phyloP scores from a whole-genome alignment of 1,140 invertebrate species.

The Batillaria attramentaria region DNA sequence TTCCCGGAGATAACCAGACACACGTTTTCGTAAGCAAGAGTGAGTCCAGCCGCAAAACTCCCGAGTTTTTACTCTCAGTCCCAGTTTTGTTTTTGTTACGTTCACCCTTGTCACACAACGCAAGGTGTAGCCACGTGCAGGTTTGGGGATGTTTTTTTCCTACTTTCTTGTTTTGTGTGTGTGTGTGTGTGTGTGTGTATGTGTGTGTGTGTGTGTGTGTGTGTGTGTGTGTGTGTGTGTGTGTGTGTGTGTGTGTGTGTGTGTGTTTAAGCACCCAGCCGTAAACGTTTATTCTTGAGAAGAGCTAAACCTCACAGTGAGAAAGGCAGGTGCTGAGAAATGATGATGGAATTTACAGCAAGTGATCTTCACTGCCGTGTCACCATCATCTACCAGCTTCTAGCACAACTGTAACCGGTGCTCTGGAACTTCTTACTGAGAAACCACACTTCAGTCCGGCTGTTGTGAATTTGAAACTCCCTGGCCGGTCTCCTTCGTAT shows the following conservation, averaged over 20 bases:
- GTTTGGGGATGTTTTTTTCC: not conserved
- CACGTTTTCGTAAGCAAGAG: no score
- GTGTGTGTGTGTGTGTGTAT: not conserved
- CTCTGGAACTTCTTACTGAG: no score
- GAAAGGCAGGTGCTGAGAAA: not conserved
- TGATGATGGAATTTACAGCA: no score
- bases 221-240: not conserved
- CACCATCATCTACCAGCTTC: no score
- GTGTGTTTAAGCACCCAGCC: not conserved
- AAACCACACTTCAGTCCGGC: no score
- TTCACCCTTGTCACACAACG: not conserved
- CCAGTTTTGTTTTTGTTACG: not conserved
- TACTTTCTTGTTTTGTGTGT: not conserved
- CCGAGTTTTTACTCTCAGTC: not conserved
- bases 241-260: not conserved
- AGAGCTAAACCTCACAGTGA: not conserved
- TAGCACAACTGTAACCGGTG: no score
- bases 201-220: not conserved
- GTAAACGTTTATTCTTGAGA: not conserved
- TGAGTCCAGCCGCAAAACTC: no score
- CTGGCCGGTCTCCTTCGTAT: no score
- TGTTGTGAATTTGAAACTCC: no score
- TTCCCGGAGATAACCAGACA: slow-evolving; percentile 1
- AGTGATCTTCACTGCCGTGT: no score
- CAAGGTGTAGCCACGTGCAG: not conserved